Percentiles rank a stretch among this genome's conserved stretches.
Evolutionary conservation across 2,113 vertebrate species (phyloP).

Genomic region (Tragulus kanchil): DNA sequence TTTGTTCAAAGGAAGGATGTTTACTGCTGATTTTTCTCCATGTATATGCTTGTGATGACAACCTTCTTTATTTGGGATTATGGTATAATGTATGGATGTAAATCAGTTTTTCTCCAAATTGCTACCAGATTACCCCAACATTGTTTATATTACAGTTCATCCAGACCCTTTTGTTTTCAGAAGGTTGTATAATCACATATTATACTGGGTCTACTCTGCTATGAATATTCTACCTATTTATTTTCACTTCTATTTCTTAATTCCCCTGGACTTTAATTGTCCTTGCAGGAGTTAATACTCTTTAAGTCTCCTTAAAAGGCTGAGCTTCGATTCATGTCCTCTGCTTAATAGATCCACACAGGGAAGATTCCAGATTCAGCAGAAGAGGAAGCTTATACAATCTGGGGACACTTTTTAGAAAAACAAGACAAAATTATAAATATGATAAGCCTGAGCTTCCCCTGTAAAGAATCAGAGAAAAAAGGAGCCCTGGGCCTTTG

Average conservation of each 20-base stretch:
- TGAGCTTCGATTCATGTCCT: not conserved
- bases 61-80: not conserved
- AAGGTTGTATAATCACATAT: not conserved
- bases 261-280: not conserved
- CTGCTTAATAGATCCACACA: not conserved
- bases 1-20: not conserved
- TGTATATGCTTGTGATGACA: not conserved
- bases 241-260: not conserved
- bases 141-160: not conserved
- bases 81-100: not conserved
- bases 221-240: rapidly evolving
- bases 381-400: not conserved
- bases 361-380: not conserved
- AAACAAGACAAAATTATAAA: not conserved
- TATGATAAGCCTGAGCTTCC: rapidly evolving
- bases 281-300: not conserved
- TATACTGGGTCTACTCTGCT: not conserved
- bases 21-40: not conserved
- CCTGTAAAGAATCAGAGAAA: not conserved
- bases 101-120: not conserved
- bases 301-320: not conserved
- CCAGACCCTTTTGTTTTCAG: too few species aligned
- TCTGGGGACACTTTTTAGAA: not conserved
- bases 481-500: rapidly evolving
- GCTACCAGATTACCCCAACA: not conserved